Evolutionary conservation across 2,113 vertebrate species (phyloP), one percentile per base, ranked within the genome.

Genomic region (Dipodomys ordii): DNA sequence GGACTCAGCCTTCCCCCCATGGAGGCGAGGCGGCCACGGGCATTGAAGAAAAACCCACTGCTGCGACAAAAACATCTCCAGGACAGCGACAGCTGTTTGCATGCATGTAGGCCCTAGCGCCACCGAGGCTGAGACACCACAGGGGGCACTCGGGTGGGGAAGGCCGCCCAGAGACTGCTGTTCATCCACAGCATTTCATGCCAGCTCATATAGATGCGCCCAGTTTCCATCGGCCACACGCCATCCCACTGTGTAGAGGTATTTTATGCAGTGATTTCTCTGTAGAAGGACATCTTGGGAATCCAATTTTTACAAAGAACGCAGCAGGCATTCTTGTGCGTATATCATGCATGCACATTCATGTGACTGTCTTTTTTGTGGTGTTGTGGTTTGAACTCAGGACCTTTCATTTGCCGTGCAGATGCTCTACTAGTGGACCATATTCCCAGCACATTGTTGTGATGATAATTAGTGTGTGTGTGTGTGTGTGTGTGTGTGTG

Each of bases 21-120:
- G 13, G 5, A 15, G n/a, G n/a, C 2, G 22, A 2, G 3, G 15
- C 4, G 0, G 0, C 32, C 1, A 2, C 3, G 0, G 30, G 0
- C 25, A 8, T 20, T 1, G 6, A n/a, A 81, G 32, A 27, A 62
- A 71, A 82, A 11, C 15, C 46, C 4, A 5, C 22, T 3, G 27
- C n/a, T 3, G n/a, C 3, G 28, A 7, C 1, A 18, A 25, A 65
- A 69, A 19, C 1, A 2, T 46, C 57, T 72, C 80, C 57, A 22
- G 25, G 77, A 87, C 73, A 44, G 62, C 60, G 4, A 0, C 3
- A 4, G 16, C 1, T 2, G 0, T 7, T 28, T 76, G 49, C 19
- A 25, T 0, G 23, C 49, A 53, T 53, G 49, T 53, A 53, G 49
- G 49, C 49, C 49, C 8, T 9, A 39, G 49, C 49, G 12, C 12